Evolutionary conservation across 2,797 vertebrate genomes (phyloP), one percentile per base, ranked within the genome.

Genomic region (Pelobates cultripes): DNA sequence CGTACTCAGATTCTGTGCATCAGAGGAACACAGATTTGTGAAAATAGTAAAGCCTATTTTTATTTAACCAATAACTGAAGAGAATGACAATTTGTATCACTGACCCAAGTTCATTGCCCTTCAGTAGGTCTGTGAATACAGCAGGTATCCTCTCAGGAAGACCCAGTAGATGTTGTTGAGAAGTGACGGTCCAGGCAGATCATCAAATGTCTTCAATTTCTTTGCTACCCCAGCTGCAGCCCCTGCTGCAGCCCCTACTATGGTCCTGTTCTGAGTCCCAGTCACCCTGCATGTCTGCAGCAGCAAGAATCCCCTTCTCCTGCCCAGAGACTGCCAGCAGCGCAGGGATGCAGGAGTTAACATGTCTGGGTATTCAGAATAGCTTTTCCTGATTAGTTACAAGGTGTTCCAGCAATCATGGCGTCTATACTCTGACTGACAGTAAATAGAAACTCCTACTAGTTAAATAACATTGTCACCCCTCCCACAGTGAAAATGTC

Each of bases 131-230:
- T 91, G 92, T 42, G 89, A 12, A 57, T 85, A 87, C 77, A 92
- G 86, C 64, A 84, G 41, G 73, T 93, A 92, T 83, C 92, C 92
- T 66, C 71, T 85, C 40, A 79, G 75, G 60, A 93, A 87, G 2
- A 91, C 68, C 82, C 89, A 89, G 75, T 87, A 92, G 0, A 91
- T 14, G 79, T 82, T 73, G 8, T 55, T 64, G 64, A 93, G 61
- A 4, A 40, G 3, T 17, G 90, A 86, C 0, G 79, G 82, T 10
- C 85, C 87, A 2, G 89, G 86, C 44, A 93, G 70, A 70, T 92
- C 90, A 63, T 87, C 86, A 2, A 84, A 86, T 68, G 80, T 79
- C 77, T 89, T 88, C 60, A 89, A 78, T 15, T 78, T 68, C 67
- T 82, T 87, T n/a, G n/a, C n/a, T 73, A 75, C 73, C 75, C 74